These are phyloP conservation scores for Amyelois transitella DNA, from an alignment of 1,140 invertebrate genomes.

Conservation along the genomic window DNA sequence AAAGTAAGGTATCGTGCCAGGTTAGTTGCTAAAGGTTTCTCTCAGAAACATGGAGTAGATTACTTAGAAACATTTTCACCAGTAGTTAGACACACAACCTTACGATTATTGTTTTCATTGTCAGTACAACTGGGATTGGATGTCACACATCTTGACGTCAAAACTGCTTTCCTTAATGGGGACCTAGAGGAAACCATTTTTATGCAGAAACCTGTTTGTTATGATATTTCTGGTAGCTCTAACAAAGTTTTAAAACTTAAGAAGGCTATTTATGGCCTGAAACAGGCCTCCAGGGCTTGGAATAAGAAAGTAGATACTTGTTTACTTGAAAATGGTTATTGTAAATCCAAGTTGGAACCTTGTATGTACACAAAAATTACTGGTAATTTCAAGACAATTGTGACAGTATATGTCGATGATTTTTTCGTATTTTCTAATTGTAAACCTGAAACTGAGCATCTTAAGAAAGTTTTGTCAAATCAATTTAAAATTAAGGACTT, in stretches of 20 bases:
- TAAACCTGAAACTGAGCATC: not conserved
- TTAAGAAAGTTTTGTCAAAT: no score
- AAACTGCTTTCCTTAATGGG: constrained; percentile 23
- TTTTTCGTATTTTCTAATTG: no score
- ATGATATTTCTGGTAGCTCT: no score
- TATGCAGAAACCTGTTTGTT: no score
- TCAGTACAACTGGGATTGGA: constrained; percentile 19
- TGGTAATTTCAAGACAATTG: no score
- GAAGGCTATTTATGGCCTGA: not conserved
- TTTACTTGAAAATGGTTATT: not conserved
- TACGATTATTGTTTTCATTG: constrained; percentile 22
- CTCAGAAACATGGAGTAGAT: constrained; percentile 25
- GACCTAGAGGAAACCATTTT: no score
- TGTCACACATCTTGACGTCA: constrained; percentile 24
- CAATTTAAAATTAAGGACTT: no score
- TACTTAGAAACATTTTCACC: constrained; percentile 22
- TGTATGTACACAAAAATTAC: not conserved
- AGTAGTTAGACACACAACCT: constrained; percentile 15
- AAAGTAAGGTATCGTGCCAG: no score
- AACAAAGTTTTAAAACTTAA: not conserved
- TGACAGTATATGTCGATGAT: no score
- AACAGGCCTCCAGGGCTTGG: not conserved
- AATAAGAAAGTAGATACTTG: not conserved
- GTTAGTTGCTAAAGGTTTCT: constrained; percentile 24
- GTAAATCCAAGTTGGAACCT: not conserved